Conservation (phyloP, 2,797 vertebrate genomes). For the Muscicapa comitata region DNA sequence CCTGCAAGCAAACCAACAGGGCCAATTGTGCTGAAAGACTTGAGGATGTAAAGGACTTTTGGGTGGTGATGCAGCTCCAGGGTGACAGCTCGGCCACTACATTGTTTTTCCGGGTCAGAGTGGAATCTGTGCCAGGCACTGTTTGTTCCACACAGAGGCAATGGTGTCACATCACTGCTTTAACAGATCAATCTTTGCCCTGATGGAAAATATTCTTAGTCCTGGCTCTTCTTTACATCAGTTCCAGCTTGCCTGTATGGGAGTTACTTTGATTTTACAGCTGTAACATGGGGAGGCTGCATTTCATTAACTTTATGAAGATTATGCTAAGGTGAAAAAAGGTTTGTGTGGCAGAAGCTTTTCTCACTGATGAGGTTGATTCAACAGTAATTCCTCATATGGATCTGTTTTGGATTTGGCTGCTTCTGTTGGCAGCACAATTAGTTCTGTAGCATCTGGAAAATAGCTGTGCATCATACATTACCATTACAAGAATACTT, state of each 20-base stretch:
- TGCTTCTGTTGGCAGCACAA: constrained; percentile 48
- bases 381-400: constrained; percentile 27
- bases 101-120: not conserved
- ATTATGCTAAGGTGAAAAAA: not conserved
- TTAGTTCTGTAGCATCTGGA: constrained; percentile 49
- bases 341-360: not conserved
- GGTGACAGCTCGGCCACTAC: not conserved
- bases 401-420: constrained; percentile 39
- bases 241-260: not conserved
- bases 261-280: not conserved
- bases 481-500: constrained; percentile 1
- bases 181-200: not conserved
- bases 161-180: not conserved
- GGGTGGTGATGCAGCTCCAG: not conserved
- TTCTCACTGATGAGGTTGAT: constrained; percentile 27
- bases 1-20: accelerated
- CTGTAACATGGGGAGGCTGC: not conserved
- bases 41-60: not conserved
- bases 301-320: constrained; percentile 4
- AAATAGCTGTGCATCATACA: constrained; percentile 8
- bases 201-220: not conserved
- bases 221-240: not conserved
- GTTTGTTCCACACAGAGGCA: accelerated
- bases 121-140: not conserved
- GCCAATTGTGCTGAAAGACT: not conserved